phyloP scores from a whole-genome alignment of 2,888 invertebrate species.

The Mechanitis mazaeus region DNA sequence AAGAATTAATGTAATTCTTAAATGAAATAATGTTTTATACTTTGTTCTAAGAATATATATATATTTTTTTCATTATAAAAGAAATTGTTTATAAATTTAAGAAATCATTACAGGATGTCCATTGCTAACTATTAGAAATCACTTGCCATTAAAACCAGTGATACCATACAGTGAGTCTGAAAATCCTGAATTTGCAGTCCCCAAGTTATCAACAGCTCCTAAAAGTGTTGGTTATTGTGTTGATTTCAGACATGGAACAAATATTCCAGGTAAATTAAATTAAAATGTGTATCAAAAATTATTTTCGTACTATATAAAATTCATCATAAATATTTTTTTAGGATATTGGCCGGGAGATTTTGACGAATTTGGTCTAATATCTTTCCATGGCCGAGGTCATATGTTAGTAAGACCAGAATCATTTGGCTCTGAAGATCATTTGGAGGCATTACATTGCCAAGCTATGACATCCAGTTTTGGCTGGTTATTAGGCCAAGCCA shows the following conservation, averaged over 20 bases:
- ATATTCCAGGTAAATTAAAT: constrained; percentile 80
- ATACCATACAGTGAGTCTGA: constrained; percentile 74
- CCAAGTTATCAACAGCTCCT: constrained; percentile 78
- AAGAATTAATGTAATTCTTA: no score
- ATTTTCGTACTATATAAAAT: neutral
- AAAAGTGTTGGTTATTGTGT: constrained; percentile 75
- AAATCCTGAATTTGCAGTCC: constrained; percentile 75
- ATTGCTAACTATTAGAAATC: constrained; percentile 81
- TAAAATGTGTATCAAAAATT: neutral
- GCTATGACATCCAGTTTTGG: constrained; percentile 88
- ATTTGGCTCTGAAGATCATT: constrained; percentile 73
- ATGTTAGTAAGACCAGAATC: constrained; percentile 63
- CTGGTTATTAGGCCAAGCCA: constrained; percentile 87
- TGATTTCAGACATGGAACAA: constrained; percentile 80
- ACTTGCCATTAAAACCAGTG: constrained; percentile 81
- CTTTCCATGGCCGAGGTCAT: constrained; percentile 82
- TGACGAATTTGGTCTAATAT: constrained; percentile 86
- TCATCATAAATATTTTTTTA: constrained; percentile 42
- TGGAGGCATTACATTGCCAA: constrained; percentile 82
- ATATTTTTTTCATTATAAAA: no score
- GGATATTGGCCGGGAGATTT: constrained; percentile 91
- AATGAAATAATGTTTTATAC: no score
- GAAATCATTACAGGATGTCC: constrained; percentile 67
- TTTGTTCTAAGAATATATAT: no score
- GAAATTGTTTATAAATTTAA: neutral